phyloP scores from a whole-genome alignment of 53 echinoderm and acorn worm species.

The Henricia sp. region DNA sequence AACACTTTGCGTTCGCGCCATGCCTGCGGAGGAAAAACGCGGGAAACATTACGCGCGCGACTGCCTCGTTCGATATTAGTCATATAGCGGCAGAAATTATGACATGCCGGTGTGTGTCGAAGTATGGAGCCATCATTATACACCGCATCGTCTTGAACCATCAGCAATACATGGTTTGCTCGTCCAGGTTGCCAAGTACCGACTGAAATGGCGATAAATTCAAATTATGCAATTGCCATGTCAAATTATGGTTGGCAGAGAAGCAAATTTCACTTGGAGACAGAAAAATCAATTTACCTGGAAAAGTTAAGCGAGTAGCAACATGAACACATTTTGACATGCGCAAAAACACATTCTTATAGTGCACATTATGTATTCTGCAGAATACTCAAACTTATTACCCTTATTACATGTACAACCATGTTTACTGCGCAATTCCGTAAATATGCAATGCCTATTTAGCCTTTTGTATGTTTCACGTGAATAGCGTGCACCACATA shows the following conservation, averaged over 20 bases:
- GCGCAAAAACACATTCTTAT: too few relatives aligned
- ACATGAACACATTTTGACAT: too few relatives aligned
- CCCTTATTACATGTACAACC: too few relatives aligned
- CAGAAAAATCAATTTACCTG: too few relatives aligned
- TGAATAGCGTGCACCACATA: too few relatives aligned
- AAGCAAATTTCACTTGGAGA: not conserved
- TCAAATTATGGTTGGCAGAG: not conserved
- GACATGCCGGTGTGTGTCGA: not conserved
- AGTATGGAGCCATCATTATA: not conserved
- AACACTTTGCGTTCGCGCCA: too few relatives aligned
- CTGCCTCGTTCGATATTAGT: not conserved
- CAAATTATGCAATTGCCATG: not conserved
- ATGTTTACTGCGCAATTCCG: too few relatives aligned
- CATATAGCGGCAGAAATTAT: not conserved
- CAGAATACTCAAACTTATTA: too few relatives aligned
- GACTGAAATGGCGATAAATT: not conserved
- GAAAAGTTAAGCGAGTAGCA: too few relatives aligned
- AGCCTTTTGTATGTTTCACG: too few relatives aligned
- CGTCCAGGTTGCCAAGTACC: not conserved
- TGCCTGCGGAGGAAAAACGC: not conserved
- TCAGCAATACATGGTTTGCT: not conserved
- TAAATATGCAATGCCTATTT: too few relatives aligned
- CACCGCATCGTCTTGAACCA: not conserved
- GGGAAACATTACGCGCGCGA: constrained; percentile 33
- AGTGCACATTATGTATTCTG: too few relatives aligned